Conservation (phyloP, 2,888 invertebrate species). For the Polymixis lichenea region DNA sequence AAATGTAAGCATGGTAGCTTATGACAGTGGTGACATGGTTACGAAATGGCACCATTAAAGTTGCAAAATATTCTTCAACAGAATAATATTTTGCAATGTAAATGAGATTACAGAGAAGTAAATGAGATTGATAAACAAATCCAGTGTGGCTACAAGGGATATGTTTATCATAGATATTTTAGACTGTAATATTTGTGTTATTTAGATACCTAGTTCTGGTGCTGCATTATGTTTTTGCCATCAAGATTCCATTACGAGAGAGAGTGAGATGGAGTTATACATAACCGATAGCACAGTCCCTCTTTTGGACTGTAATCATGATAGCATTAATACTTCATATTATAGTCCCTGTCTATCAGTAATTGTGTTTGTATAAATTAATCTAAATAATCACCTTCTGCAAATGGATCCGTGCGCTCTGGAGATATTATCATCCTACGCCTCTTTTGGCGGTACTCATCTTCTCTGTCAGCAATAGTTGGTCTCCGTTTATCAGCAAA, state of each 20-base stretch:
- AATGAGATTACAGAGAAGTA: background rate
- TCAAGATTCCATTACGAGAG: background rate
- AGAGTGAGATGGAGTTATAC: background rate
- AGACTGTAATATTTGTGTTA: background rate
- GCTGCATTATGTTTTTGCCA: background rate
- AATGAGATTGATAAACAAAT: background rate
- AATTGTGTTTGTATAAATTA: background rate
- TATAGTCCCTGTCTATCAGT: background rate
- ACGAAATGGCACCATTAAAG: background rate
- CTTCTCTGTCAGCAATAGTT: constrained; percentile 98
- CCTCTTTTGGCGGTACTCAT: constrained; percentile 98
- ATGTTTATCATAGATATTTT: background rate
- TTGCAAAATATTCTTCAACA: background rate
- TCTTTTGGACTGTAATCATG: background rate
- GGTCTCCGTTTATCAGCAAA: constrained; percentile 97
- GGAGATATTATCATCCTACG: constrained; percentile 98
- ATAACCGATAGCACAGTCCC: background rate
- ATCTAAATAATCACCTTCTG: constrained; percentile 95
- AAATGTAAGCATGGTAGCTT: background rate
- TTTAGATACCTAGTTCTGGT: background rate
- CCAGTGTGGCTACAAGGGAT: background rate
- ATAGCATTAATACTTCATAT: background rate
- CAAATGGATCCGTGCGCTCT: constrained; percentile 99
- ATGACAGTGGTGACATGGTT: background rate
- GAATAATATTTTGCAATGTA: too few species aligned